Percentiles rank a stretch among this genome's conserved stretches.
These are phyloP conservation scores for Metaphire vulgaris DNA, from an alignment of 1,140 invertebrate genomes.

Conservation along the genomic window DNA sequence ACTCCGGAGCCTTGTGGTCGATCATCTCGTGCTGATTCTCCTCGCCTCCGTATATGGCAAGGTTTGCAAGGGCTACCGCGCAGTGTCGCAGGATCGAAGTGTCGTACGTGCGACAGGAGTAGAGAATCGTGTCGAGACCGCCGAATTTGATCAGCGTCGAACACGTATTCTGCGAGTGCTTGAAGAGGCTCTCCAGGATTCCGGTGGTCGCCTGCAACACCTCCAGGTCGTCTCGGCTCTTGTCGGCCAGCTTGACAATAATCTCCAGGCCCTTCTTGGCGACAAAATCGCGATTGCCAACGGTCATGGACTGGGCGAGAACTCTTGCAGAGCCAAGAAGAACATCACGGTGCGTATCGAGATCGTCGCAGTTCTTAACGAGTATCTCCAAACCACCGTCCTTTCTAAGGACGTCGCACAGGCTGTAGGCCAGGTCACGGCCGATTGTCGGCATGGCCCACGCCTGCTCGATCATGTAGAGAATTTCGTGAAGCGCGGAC, in stretches of 20 bases:
- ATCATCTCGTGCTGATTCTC: slow-evolving; percentile 99
- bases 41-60: slow-evolving; percentile 89
- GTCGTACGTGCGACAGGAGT: slow-evolving; percentile 89
- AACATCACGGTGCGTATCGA: slow-evolving; percentile 32
- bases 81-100: slow-evolving; percentile 77
- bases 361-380: slow-evolving; percentile 30
- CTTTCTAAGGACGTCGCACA: slow-evolving; percentile 78
- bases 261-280: slow-evolving; percentile 88
- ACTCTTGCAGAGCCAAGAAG: slow-evolving; percentile 53
- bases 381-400: slow-evolving; percentile 82
- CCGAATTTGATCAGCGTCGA: slow-evolving; percentile 52
- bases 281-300: slow-evolving; percentile 88
- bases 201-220: slow-evolving; percentile 86
- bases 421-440: slow-evolving; percentile 60
- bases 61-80: slow-evolving; percentile 88
- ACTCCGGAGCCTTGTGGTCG: slow-evolving; percentile 78
- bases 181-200: slow-evolving; percentile 93
- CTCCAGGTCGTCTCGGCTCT: slow-evolving; percentile 60
- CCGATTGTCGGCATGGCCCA: slow-evolving; percentile 91
- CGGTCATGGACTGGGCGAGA: slow-evolving; percentile 80
- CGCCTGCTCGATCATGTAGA: slow-evolving; percentile 59
- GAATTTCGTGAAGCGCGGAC: slow-evolving; percentile 39
- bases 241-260: slow-evolving; percentile 70
- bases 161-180: slow-evolving; percentile 86
- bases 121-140: slow-evolving; percentile 69